Conservation (phyloP, 2,113 vertebrate genomes). For the Rana temporaria region DNA sequence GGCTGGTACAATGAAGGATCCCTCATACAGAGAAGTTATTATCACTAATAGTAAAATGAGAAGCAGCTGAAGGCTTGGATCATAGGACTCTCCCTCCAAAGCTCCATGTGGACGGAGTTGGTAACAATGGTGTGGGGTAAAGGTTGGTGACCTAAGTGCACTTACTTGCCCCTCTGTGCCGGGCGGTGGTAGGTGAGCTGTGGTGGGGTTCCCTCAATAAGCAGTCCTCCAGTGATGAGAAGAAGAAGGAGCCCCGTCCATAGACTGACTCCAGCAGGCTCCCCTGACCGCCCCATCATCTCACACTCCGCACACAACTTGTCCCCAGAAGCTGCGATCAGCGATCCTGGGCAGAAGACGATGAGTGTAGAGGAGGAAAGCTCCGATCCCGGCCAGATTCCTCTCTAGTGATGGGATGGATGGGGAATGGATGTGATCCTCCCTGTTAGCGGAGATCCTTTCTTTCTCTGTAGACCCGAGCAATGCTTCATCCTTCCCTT, state of each 20-base stretch:
- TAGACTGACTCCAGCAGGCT: conserved; percentile 56
- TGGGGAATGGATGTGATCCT: conserved; percentile 3
- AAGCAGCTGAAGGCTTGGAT: too few species aligned
- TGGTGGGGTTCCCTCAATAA: conserved; percentile 64
- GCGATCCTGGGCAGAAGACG: neutral
- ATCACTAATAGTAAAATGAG: too few species aligned
- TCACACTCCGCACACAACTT: neutral
- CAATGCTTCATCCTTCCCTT: conserved; percentile 58
- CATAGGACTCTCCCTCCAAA: too few species aligned
- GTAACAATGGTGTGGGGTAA: too few species aligned
- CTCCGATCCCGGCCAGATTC: neutral
- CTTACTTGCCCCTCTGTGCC: conserved; percentile 76
- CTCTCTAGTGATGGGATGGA: conserved; percentile 26
- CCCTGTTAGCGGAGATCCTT: conserved; percentile 18
- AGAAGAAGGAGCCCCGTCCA: conserved; percentile 24
- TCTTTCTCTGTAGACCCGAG: conserved; percentile 10
- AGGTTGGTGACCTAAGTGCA: neutral
- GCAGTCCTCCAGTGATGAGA: conserved; percentile 16
- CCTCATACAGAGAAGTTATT: too few species aligned
- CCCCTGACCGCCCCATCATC: conserved; percentile 54
- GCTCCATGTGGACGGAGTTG: too few species aligned
- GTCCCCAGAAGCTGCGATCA: neutral
- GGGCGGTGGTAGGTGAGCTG: conserved; percentile 66
- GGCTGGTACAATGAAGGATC: too few species aligned
- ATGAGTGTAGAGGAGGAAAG: neutral